Percentiles rank a stretch among this genome's conserved stretches.
phyloP scores from a whole-genome alignment of 2,113 vertebrate genomes.

The Pithys albifrons region DNA sequence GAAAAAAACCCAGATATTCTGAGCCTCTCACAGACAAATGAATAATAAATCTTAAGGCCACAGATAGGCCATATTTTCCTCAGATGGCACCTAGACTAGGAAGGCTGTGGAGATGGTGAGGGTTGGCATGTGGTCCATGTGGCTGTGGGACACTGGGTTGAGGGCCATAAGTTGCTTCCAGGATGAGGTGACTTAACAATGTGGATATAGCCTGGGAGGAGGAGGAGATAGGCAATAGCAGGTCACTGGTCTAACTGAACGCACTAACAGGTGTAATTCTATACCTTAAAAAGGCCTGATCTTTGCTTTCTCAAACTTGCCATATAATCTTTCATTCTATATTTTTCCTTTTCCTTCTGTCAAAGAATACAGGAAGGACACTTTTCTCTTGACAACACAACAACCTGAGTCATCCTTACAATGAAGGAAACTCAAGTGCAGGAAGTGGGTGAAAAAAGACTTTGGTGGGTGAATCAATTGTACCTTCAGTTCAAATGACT shows the following conservation, averaged over 20 bases:
- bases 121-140: accelerated
- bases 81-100: accelerated
- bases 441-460: not conserved
- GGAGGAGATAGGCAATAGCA: not conserved
- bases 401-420: not conserved
- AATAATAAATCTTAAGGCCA: not conserved
- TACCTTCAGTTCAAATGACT: not conserved
- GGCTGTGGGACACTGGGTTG: not conserved
- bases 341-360: not conserved
- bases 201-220: not conserved
- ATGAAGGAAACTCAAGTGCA: not conserved
- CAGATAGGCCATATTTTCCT: accelerated
- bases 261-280: not conserved
- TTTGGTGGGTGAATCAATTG: not conserved
- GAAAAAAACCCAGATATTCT: not conserved
- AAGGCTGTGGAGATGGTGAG: not conserved
- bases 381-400: not conserved
- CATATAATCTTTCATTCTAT: not conserved
- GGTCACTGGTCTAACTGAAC: not conserved
- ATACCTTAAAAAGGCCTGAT: not conserved
- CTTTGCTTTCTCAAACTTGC: not conserved
- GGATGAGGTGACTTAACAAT: not conserved
- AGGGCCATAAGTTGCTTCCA: not conserved
- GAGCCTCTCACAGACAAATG: not conserved
- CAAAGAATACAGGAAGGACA: not conserved